Evolutionary conservation across 2,797 vertebrate genomes (phyloP).

Genomic region (Limosa lapponica): DNA sequence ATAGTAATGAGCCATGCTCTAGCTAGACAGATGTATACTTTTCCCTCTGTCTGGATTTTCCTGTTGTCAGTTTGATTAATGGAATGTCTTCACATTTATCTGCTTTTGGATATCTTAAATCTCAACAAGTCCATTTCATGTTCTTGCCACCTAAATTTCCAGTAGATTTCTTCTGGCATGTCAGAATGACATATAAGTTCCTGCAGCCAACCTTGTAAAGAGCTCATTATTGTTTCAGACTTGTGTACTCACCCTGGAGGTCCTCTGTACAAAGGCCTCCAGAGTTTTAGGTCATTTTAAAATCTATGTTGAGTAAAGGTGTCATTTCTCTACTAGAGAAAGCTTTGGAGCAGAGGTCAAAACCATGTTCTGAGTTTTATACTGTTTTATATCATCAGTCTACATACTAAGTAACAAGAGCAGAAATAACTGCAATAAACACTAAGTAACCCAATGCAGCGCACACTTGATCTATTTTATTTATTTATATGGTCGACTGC

Average conservation of each 20-base stretch:
- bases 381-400: background rate
- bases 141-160: conserved; percentile 79
- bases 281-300: conserved; percentile 26
- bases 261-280: conserved; percentile 14
- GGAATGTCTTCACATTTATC: conserved; percentile 69
- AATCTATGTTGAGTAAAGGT: conserved; percentile 29
- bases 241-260: conserved; percentile 26
- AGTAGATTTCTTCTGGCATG: conserved; percentile 70
- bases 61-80: conserved; percentile 74
- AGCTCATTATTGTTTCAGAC: conserved; percentile 68
- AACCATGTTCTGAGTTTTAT: background rate
- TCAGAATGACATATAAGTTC: conserved; percentile 81
- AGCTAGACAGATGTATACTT: conserved; percentile 43
- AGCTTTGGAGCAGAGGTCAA: background rate
- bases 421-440: background rate
- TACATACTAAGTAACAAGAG: background rate
- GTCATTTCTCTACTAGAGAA: background rate
- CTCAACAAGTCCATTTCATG: conserved; percentile 79
- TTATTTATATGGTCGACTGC: background rate
- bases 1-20: background rate
- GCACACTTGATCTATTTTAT: background rate
- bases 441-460: background rate
- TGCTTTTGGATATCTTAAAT: conserved; percentile 80
- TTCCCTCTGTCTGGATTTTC: conserved; percentile 50
- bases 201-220: conserved; percentile 45